Percentiles rank a stretch among this genome's conserved stretches.
Conservation (phyloP, 2,113 vertebrate species). For the Oncorhynchus kisutch region DNA sequence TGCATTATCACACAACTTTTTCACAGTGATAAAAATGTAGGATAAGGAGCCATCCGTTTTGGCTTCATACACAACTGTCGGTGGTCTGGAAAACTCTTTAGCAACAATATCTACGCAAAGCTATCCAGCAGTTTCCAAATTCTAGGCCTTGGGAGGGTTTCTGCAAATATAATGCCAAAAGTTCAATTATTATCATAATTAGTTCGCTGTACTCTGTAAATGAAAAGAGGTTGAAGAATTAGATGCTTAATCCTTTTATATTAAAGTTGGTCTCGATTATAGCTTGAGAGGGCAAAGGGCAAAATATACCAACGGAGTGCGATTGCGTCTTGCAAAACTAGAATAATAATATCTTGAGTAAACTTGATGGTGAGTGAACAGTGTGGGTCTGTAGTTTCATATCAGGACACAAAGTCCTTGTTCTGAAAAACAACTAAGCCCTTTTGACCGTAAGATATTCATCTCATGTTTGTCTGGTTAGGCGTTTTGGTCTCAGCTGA, state of each 20-base stretch:
- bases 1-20: background rate
- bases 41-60: background rate
- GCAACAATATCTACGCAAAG: constrained; percentile 13
- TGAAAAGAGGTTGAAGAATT: constrained; percentile 43
- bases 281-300: constrained; percentile 44
- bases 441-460: background rate
- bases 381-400: constrained; percentile 1
- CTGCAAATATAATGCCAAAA: constrained; percentile 33
- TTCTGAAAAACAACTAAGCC: background rate
- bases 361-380: constrained; percentile 42
- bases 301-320: constrained; percentile 17
- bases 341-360: constrained; percentile 55
- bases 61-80: background rate
- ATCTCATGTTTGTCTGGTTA: constrained; percentile 30
- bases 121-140: constrained; percentile 30
- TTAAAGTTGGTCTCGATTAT: constrained; percentile 36
- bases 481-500: background rate
- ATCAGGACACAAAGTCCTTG: constrained; percentile 30
- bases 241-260: constrained; percentile 48
- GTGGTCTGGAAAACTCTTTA: constrained; percentile 16
- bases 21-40: background rate
- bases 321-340: constrained; percentile 36
- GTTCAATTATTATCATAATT: constrained; percentile 44
- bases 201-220: constrained; percentile 18
- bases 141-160: constrained; percentile 11